Evolutionary conservation across 2,113 vertebrate genomes (phyloP), one percentile per base, ranked within the genome.

Genomic region (Rhinogobius similis): DNA sequence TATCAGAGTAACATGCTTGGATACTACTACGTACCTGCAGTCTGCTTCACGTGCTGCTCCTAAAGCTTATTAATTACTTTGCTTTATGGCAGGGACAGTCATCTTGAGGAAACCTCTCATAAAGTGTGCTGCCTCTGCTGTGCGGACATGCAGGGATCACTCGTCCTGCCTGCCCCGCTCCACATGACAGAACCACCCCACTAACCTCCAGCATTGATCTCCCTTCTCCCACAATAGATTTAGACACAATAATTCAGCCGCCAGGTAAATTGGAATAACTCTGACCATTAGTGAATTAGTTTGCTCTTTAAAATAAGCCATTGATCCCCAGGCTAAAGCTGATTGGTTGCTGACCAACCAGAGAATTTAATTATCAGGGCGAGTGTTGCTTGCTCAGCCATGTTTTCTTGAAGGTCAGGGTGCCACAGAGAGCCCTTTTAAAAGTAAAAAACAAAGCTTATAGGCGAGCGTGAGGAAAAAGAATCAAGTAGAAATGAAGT

Each of bases 241-340:
- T 83, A 79, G 78, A 82, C 82, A 86, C 84, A 85, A 87, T 92
- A 91, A 92, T 90, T 92, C 89, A 78, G 79, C 70, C 65, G 68
- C 63, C 90, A 91, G 91, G 88, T 93, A 90, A 91, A 92, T 90
- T 91, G 88, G 89, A 92, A 92, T 92, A 92, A 91, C 86, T 92
- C 90, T 89, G 85, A 84, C 89, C 92, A 93, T 94, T 93, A 93
- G 91, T 81, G 82, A 91, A 93, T 94, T 92, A 90, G 90, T 93
- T 91, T 92, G 89, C 87, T 90, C 89, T 88, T 90, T 87, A 90
- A 90, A 91, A 91, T 89, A 80, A 67, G 73, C 80, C 86, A 94
- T 93, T 90, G 92, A 94, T 93, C 83, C 75, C 39, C 0, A 21
- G 68, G 73, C 86, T 43, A 27, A 70, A 61, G 83, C 88, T 85